Percentiles rank a stretch among this genome's conserved stretches.
Conservation (phyloP, 2,888 invertebrate genomes). For the Drosophila borealis region DNA sequence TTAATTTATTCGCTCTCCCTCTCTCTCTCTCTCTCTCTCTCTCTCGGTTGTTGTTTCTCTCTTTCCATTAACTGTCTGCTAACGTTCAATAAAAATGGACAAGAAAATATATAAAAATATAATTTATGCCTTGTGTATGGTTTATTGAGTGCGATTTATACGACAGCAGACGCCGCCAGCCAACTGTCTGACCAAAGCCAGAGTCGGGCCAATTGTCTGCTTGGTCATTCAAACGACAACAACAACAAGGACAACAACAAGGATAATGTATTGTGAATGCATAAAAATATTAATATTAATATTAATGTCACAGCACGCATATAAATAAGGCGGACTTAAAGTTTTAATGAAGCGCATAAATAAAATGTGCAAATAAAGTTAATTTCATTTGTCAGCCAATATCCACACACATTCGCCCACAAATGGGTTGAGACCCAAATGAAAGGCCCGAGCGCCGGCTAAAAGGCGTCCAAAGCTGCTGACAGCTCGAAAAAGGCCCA, state of each 20-base stretch:
- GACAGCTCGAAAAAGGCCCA: constrained; percentile 27
- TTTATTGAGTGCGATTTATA: constrained; percentile 79
- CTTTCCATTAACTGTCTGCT: neutral
- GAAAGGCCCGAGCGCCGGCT: constrained; percentile 15
- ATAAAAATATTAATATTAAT: constrained; percentile 64
- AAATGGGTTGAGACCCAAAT: neutral
- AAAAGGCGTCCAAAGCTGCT: constrained; percentile 30
- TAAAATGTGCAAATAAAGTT: constrained; percentile 76
- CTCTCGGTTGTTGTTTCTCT: neutral
- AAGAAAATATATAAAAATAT: constrained; percentile 58
- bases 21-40: neutral
- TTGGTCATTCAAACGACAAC: constrained; percentile 40
- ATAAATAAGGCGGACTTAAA: constrained; percentile 75
- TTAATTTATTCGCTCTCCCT: constrained; percentile 48
- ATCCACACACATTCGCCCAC: constrained; percentile 7
- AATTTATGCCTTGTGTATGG: constrained; percentile 73
- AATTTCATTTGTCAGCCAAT: constrained; percentile 66
- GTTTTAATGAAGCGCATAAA: constrained; percentile 80
- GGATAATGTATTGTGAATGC: constrained; percentile 17
- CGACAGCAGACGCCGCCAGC: constrained; percentile 65
- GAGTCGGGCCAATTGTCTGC: constrained; percentile 49
- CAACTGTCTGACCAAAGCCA: constrained; percentile 50
- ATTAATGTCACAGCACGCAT: constrained; percentile 52
- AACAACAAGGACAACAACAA: constrained; percentile 22
- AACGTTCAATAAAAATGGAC: constrained; percentile 50